Evolutionary conservation across 2,113 vertebrate species (phyloP).

Genomic region (Camarhynchus parvulus): DNA sequence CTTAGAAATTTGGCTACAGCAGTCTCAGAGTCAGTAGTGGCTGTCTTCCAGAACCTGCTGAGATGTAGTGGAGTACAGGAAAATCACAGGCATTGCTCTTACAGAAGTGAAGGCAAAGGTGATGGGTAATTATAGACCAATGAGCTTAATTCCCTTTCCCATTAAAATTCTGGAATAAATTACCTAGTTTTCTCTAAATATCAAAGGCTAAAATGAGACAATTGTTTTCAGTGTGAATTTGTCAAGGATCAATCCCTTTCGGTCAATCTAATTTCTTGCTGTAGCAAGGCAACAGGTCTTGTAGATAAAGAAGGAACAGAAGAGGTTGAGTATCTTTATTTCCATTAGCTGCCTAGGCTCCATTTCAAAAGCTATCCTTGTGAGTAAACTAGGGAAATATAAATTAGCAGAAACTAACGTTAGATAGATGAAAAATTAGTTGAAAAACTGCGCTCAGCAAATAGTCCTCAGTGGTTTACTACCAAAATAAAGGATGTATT

Average conservation of each 20-base stretch:
- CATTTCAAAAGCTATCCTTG: not conserved
- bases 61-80: not conserved
- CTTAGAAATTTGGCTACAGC: not conserved
- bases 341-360: not conserved
- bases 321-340: not conserved
- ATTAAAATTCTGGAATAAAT: slow-evolving; percentile 26
- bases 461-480: not conserved
- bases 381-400: not conserved
- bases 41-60: not conserved
- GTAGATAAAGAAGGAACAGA: not conserved
- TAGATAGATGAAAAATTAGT: not conserved
- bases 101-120: not conserved
- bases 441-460: not conserved
- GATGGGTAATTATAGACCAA: not conserved
- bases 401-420: not conserved
- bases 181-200: not conserved
- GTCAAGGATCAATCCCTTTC: not conserved
- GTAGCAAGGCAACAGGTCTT: not conserved
- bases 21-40: not conserved
- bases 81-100: not conserved
- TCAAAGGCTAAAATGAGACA: not conserved
- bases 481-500: not conserved
- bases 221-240: not conserved
- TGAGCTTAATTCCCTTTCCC: not conserved
- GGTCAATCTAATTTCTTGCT: not conserved